Percentiles rank a stretch among this genome's conserved stretches.
Conservation (phyloP, 1,140 invertebrate species). For the Hermetia illucens region DNA sequence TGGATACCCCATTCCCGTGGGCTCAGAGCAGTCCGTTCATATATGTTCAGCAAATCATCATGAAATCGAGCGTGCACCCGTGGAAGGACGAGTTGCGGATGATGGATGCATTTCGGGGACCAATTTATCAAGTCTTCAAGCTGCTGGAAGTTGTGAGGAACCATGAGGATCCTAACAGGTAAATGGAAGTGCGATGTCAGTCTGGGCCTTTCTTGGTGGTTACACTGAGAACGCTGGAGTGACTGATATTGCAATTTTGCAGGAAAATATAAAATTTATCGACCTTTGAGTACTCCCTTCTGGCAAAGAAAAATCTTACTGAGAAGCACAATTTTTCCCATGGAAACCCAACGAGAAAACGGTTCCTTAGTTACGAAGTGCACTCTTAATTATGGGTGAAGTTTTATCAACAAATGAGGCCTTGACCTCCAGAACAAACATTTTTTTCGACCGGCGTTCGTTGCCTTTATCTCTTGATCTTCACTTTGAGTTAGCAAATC, state of each 20-base stretch:
- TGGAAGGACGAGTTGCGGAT: constrained; percentile 68
- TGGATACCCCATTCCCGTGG: constrained; percentile 38
- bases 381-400: too few relatives aligned
- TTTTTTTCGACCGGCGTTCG: too few relatives aligned
- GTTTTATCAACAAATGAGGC: too few relatives aligned
- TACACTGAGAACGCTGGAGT: constrained; percentile 1
- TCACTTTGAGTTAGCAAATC: too few relatives aligned
- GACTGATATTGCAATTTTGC: background rate
- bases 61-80: constrained; percentile 57
- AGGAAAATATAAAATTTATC: constrained; percentile 1
- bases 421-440: too few relatives aligned
- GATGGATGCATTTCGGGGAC: constrained; percentile 78
- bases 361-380: too few relatives aligned
- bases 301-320: too few relatives aligned
- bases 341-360: too few relatives aligned
- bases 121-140: constrained; percentile 74
- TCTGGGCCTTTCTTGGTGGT: background rate
- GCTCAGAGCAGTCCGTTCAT: constrained; percentile 41
- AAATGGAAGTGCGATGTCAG: constrained; percentile 29
- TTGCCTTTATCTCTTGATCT: too few relatives aligned
- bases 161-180: constrained; percentile 65
- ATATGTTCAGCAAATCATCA: constrained; percentile 71
- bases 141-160: constrained; percentile 72
- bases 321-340: too few relatives aligned
- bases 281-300: too few relatives aligned